Evolutionary conservation across 2,888 invertebrate genomes (phyloP), one percentile per base, ranked within the genome.

Genomic region (Ceratothoa steindachneri): DNA sequence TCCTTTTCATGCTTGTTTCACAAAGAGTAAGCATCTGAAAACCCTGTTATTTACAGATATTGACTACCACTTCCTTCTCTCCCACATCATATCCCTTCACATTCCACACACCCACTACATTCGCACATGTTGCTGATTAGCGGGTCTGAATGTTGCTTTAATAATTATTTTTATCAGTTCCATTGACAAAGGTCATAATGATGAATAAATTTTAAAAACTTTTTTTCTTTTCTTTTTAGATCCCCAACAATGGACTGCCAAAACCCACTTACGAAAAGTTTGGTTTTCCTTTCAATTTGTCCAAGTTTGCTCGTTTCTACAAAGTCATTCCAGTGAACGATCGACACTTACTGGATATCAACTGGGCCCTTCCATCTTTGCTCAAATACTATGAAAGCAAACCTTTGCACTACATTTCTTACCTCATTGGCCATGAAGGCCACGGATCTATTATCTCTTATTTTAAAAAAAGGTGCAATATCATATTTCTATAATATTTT

Each of bases 401-500:
- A 83, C 92, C 93, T 0, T 88, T 91, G 77, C 88, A 90, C 80
- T 92, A 92, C 82, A 84, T 95, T 2, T 89, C 91, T 0, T 89
- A 89, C 84, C 84, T 95, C n/a, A 84, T 95, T 2, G 93, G 92
- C 0, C 91, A 95, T 83, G 94, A 96, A 84, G 95, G 95, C 0
- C 89, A 89, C 82, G 93, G 93, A 72, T 93, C 93, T 81, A 85
- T 94, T n/a, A 87, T 92, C 1, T 90, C 91, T 0, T 92, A 90
- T 82, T 85, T 94, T 27, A 88, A 90, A 73, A 89, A 89, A 82
- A 91, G 89, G 89, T 89, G 83, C 84, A 85, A 85, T n/a, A n/a
- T n/a, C n/a, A 4, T 22, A 52, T 2, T 1, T 4, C 24, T 27
- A 15, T 55, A n/a, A 4, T 9, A 19, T 19, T 53, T n/a, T n/a